Conservation (phyloP, 30 jellyfish, hydroid and myxozoan species). For the Cassiopea xamachana region DNA sequence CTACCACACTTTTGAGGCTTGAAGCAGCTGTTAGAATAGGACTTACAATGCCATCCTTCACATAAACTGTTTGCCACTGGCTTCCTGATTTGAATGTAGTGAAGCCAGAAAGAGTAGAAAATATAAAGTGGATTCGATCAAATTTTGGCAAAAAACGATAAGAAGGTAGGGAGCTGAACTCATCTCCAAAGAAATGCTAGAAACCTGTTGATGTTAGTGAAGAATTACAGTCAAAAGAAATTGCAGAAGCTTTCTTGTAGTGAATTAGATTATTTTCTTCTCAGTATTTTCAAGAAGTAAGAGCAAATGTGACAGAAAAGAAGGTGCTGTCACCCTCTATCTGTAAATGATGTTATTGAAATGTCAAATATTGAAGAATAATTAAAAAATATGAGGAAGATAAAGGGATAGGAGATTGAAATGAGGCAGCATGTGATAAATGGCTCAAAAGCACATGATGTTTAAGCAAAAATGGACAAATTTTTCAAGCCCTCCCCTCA, state of each 20-base stretch:
- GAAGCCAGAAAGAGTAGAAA: constrained; percentile 14
- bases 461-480: constrained; percentile 2
- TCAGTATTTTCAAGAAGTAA: too few relatives aligned
- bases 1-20: too few relatives aligned
- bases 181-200: constrained; percentile 37
- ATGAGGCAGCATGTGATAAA: constrained; percentile 35
- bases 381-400: constrained; percentile 1
- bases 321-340: not conserved
- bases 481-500: not conserved
- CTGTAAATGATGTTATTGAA: not conserved
- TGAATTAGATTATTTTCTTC: not conserved
- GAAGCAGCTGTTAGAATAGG: too few relatives aligned
- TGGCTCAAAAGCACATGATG: constrained; percentile 51
- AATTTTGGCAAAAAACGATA: constrained; percentile 42
- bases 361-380: not conserved
- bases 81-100: constrained; percentile 57
- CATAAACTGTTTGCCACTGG: constrained; percentile 67
- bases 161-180: constrained; percentile 10
- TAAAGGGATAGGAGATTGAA: constrained; percentile 44
- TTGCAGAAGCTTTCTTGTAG: constrained; percentile 23
- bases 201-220: constrained; percentile 5
- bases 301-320: not conserved
- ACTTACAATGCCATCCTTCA: constrained; percentile 73
- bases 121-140: constrained; percentile 1
- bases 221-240: constrained; percentile 21